Conservation (phyloP, 2,888 invertebrate genomes). For the Polydrusus pterygomalis region DNA sequence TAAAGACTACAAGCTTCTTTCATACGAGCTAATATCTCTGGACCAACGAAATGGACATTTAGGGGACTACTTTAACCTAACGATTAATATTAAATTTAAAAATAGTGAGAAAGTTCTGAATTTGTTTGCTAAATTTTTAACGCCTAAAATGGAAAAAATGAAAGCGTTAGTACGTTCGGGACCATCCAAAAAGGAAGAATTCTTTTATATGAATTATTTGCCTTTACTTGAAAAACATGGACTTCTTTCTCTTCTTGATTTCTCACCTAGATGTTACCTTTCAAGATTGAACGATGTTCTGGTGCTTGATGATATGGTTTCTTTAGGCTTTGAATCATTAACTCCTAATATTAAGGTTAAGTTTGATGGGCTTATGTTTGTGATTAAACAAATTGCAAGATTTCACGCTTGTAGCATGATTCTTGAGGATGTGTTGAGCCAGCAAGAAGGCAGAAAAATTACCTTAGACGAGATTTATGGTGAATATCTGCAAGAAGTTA, state of each 20-base stretch:
- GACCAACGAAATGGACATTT: slow-evolving; percentile 61
- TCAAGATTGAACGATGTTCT: slow-evolving; percentile 65
- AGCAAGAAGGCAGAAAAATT: slow-evolving; percentile 56
- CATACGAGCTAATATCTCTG: slow-evolving; percentile 54
- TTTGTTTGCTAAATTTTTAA: slow-evolving; percentile 49
- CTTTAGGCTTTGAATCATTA: slow-evolving; percentile 49
- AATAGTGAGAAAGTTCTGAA: background rate
- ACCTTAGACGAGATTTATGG: slow-evolving; percentile 63
- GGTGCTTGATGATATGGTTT: slow-evolving; percentile 69
- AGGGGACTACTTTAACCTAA: slow-evolving; percentile 63
- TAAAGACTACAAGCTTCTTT: slow-evolving; percentile 56
- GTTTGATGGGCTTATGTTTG: slow-evolving; percentile 58
- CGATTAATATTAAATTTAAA: slow-evolving; percentile 44
- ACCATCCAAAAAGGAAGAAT: slow-evolving; percentile 61
- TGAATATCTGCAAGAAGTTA: slow-evolving; percentile 54
- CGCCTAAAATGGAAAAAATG: slow-evolving; percentile 44
- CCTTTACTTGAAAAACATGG: slow-evolving; percentile 64
- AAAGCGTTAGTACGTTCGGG: slow-evolving; percentile 51
- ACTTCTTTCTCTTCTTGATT: slow-evolving; percentile 58
- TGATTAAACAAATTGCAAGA: slow-evolving; percentile 61
- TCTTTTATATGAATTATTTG: slow-evolving; percentile 70
- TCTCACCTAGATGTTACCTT: slow-evolving; percentile 68
- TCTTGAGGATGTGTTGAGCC: slow-evolving; percentile 3
- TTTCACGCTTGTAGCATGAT: background rate
- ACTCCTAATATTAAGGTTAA: slow-evolving; percentile 49